These are phyloP conservation scores for Ceyx melanurus DNA, from an alignment of 2,113 vertebrate genomes.

Conservation along the genomic window DNA sequence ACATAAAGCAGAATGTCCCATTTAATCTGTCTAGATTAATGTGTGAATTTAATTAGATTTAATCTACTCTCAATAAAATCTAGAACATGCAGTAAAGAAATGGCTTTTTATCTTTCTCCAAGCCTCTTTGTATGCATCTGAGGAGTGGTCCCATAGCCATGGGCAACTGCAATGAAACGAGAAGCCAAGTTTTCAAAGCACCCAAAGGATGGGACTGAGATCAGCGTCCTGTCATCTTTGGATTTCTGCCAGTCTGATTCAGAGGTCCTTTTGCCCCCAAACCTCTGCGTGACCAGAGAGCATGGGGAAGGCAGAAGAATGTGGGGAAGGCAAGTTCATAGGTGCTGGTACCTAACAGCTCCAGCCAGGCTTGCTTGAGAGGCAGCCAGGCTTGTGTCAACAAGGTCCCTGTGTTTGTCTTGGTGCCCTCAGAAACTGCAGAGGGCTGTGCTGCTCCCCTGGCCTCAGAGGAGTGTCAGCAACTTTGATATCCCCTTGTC, in stretches of 20 bases:
- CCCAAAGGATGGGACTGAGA: background rate
- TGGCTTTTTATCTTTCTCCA: background rate
- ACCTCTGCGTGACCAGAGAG: background rate
- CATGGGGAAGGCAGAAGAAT: background rate
- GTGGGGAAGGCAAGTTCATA: background rate
- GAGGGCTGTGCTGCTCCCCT: background rate
- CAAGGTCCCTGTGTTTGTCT: background rate
- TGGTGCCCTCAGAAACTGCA: background rate
- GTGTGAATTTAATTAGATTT: background rate
- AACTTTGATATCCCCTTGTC: background rate
- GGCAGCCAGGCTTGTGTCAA: background rate
- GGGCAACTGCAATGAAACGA: background rate
- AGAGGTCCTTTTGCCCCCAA: background rate
- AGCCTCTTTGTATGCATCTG: background rate
- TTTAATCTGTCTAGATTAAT: background rate
- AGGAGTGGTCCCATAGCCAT: background rate
- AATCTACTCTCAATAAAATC: background rate
- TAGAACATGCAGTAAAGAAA: background rate
- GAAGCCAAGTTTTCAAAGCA: background rate
- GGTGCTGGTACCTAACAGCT: background rate
- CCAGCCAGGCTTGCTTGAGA: accelerated
- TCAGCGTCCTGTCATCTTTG: background rate
- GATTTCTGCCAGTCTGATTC: background rate
- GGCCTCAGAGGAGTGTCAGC: background rate
- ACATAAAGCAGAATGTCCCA: background rate